phyloP scores from a whole-genome alignment of 2,797 vertebrate genomes.

The Coranthus polyacanthus region DNA sequence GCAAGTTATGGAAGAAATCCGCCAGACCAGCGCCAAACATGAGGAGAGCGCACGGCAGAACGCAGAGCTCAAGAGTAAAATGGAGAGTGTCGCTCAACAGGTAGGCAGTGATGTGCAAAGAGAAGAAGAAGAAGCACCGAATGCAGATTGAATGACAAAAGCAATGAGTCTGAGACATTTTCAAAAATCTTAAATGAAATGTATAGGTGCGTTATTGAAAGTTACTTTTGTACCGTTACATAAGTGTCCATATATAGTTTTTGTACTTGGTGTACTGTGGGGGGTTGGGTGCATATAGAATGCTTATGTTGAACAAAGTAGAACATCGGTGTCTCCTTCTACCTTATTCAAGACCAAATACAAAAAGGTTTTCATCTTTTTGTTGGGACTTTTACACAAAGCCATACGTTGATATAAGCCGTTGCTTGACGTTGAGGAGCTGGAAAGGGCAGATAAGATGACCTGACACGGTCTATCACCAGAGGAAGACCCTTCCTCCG shows the following conservation, averaged over 20 bases:
- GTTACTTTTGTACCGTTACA: constrained; percentile 16
- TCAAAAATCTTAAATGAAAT: not conserved
- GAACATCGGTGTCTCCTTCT: no score
- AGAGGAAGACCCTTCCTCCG: not conserved
- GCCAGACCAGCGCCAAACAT: constrained; percentile 49
- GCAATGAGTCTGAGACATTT: not conserved
- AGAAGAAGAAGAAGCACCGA: not conserved
- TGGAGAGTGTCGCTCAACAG: constrained; percentile 81
- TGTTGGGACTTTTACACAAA: no score
- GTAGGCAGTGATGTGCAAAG: constrained; percentile 59
- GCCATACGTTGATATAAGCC: not conserved
- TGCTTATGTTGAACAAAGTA: not conserved
- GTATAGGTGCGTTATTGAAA: not conserved
- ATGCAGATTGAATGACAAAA: not conserved
- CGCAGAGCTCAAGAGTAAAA: constrained; percentile 62
- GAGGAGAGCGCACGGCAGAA: constrained; percentile 65
- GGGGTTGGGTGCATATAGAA: constrained; percentile 30
- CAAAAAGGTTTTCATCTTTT: no score
- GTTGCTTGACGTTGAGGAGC: not conserved
- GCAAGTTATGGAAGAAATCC: constrained; percentile 77
- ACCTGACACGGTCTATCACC: not conserved
- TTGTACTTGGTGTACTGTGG: constrained; percentile 38
- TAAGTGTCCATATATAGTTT: constrained; percentile 8
- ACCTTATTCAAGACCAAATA: no score
- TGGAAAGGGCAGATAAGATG: not conserved